Base-by-base conservation (phyloP, 2,113 vertebrate species). In the Cynopterus brachyotis region DNA sequence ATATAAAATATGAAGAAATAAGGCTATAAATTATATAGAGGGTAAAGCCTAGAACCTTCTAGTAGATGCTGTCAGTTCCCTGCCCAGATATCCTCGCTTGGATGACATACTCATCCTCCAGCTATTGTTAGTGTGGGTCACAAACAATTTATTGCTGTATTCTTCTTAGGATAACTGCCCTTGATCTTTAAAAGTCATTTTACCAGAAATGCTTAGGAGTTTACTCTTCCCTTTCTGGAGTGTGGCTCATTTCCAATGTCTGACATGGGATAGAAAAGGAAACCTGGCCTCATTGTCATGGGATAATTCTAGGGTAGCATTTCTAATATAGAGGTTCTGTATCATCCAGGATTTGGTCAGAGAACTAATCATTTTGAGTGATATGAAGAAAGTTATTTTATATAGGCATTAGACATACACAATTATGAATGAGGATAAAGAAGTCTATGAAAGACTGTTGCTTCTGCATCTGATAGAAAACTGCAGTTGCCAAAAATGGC, bases 81-180 rank as follows among this genome's bases (percentile, higher is more conserved):
- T 50, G 7, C 2, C 4, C 30, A 79, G 35, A 42, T 19, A 20
- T 67, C 16, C 45, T 86, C 32, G 13, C 6, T 17, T 83, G 30
- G 6, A 3, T 16, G 22, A 1, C 17, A 15, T 45, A 12, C 7
- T 73, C 26, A 30, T n/a, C 15, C 1, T 15, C 1, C 16, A 53
- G 40, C 9, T 78, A 12, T n/a, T 53, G 1, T 85, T 47, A 76
- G 5, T 50, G 10, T 20, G 62, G 15, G 10, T 40, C 6, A 55
- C 67, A 40, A 40, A 20, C 3, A 78, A 17, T 1, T 59, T 30
- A 79, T 55, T 83, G 26, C 30, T 45, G 6, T 15, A 11, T 8
- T 10, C 20, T 85, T 76, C 60, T 82, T 20, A n/a, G 60, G 35
- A 75, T 17, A 70, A 19, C 1, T n/a, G 13, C 5, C 1, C 2